Percentiles rank a stretch among this genome's conserved stretches.
Conservation (phyloP, 2,888 invertebrate species). For the Podabrus alpinus region DNA sequence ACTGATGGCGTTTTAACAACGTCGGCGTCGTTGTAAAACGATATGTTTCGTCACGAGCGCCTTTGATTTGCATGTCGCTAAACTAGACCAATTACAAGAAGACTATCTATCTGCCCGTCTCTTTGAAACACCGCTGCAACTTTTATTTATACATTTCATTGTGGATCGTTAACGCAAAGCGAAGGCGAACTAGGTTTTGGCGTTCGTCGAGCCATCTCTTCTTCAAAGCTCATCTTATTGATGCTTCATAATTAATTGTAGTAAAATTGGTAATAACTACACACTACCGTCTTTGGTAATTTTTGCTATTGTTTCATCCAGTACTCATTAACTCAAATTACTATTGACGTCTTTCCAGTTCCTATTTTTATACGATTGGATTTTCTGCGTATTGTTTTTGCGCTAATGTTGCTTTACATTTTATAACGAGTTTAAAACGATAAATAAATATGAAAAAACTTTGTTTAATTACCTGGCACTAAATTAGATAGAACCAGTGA, state of each 20-base stretch:
- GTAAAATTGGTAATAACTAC: conserved; percentile 7
- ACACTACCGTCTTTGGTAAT: neutral
- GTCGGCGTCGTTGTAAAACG: conserved; percentile 44
- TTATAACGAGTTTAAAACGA: neutral
- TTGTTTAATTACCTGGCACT: conserved; percentile 27
- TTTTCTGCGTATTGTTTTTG: neutral
- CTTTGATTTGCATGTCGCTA: conserved; percentile 54
- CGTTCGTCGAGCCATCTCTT: conserved; percentile 32
- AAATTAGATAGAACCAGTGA: conserved; percentile 30
- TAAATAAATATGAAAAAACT: conserved; percentile 12
- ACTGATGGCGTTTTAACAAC: conserved; percentile 21
- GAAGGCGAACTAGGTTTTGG: conserved; percentile 36
- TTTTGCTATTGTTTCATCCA: neutral
- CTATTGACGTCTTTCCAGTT: too few relatives aligned
- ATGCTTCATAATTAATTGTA: conserved; percentile 28
- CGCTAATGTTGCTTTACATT: neutral
- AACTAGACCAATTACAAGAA: conserved; percentile 54
- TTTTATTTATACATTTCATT: conserved; percentile 52
- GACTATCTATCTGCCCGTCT: conserved; percentile 47
- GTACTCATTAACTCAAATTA: neutral
- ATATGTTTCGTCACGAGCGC: conserved; percentile 55
- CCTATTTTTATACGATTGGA: too few relatives aligned
- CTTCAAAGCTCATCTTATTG: conserved; percentile 37
- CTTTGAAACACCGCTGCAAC: conserved; percentile 45
- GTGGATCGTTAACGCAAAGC: conserved; percentile 50